A percentile compares a stretch with the other conserved stretches of the same genome.
Evolutionary conservation across 2,888 invertebrate species (phyloP).

Genomic region (Cerastoderma edule): DNA sequence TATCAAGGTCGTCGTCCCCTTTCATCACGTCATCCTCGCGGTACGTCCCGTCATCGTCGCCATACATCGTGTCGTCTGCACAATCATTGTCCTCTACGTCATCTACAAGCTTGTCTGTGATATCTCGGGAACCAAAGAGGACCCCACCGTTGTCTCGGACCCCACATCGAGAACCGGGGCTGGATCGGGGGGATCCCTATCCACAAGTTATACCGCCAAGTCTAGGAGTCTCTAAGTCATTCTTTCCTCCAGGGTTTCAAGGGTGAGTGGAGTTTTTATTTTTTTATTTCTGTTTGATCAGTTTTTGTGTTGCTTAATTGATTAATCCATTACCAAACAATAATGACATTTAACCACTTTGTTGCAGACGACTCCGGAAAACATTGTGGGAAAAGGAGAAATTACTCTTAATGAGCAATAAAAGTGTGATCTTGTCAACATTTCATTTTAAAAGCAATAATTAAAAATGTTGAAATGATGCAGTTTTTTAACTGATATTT

Average conservation of each 20-base stretch:
- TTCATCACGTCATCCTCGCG: no score
- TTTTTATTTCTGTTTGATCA: neutral
- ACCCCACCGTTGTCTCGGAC: conserved; percentile 41
- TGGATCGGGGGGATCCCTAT: conserved; percentile 50
- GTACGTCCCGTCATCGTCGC: no score
- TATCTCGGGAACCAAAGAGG: conserved; percentile 47
- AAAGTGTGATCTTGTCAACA: no score
- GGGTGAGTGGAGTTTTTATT: conserved; percentile 37
- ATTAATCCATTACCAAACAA: no score
- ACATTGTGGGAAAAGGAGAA: conserved; percentile 8
- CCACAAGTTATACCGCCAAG: conserved; percentile 58
- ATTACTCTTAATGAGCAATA: neutral
- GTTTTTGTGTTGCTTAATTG: no score
- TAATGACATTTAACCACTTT: neutral
- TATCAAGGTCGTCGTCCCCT: conserved; percentile 3
- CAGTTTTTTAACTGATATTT: no score
- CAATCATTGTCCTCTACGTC: conserved; percentile 24
- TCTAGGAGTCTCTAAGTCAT: conserved; percentile 63
- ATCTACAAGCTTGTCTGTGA: conserved; percentile 44
- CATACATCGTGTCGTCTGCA: conserved; percentile 27
- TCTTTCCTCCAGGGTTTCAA: conserved; percentile 47
- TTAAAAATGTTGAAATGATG: no score
- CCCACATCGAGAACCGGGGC: conserved; percentile 44
- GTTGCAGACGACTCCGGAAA: neutral
- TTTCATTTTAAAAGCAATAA: no score